These are phyloP conservation scores for Melanaphis sacchari DNA, from an alignment of 1,140 invertebrate genomes.

Conservation along the genomic window DNA sequence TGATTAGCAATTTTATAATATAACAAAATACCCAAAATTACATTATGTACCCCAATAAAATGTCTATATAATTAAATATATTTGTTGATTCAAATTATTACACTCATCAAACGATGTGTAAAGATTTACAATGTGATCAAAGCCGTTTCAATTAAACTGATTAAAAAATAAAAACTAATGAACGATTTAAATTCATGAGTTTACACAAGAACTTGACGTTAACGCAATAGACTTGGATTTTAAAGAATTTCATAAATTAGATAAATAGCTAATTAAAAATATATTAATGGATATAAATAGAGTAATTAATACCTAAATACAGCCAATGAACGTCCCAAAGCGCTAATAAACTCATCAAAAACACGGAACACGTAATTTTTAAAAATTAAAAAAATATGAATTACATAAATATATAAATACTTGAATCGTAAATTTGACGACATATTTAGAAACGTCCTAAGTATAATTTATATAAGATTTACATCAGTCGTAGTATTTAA, in stretches of 20 bases:
- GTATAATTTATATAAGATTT: background rate
- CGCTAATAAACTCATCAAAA: background rate
- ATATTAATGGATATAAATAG: background rate
- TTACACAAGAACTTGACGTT: background rate
- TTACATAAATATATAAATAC: background rate
- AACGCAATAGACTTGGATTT: background rate
- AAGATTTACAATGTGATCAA: background rate
- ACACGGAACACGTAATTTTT: background rate
- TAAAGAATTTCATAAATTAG: background rate
- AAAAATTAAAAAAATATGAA: background rate
- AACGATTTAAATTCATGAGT: background rate
- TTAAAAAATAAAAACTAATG: background rate
- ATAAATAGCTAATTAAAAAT: conserved; percentile 1
- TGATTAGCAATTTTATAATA: background rate
- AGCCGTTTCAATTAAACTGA: background rate
- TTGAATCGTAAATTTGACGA: background rate
- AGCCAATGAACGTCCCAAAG: background rate
- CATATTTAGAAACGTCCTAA: background rate
- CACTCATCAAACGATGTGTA: background rate
- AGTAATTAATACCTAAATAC: background rate
- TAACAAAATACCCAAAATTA: background rate
- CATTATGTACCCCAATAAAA: background rate
- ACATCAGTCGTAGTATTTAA: background rate
- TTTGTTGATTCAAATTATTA: background rate
- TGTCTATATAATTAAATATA: background rate